A percentile compares a stretch with the other conserved stretches of the same genome.
phyloP scores from a whole-genome alignment of 2,888 invertebrate species.

The Druceiella hillmani region DNA sequence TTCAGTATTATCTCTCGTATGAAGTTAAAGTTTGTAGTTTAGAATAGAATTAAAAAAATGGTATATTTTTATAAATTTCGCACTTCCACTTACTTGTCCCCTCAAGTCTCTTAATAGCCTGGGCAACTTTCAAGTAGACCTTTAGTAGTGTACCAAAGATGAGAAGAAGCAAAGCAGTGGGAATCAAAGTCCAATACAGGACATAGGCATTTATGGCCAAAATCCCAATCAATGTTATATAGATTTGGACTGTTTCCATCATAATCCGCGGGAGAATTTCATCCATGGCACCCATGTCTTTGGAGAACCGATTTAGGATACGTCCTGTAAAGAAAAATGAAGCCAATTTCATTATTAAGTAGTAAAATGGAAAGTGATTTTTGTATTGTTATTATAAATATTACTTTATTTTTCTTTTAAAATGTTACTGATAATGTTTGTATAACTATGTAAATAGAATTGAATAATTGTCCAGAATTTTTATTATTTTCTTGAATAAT shows the following conservation, averaged over 20 bases:
- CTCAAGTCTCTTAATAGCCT: conserved; percentile 61
- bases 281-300: conserved; percentile 79
- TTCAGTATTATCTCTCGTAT: too few species aligned
- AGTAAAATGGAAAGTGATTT: too few species aligned
- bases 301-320: conserved; percentile 75
- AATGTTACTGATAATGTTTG: too few species aligned
- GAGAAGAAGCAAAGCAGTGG: conserved; percentile 50
- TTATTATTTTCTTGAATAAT: too few species aligned
- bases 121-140: conserved; percentile 62
- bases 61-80: too few species aligned
- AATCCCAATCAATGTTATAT: conserved; percentile 47
- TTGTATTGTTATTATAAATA: too few species aligned
- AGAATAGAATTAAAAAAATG: too few species aligned
- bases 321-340: conserved; percentile 49
- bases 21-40: too few species aligned
- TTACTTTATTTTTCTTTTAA: too few species aligned
- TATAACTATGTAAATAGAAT: too few species aligned
- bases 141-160: conserved; percentile 55
- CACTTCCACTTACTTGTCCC: conserved; percentile 57
- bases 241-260: conserved; percentile 59
- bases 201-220: conserved; percentile 58
- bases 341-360: too few species aligned
- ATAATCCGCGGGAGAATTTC: conserved; percentile 67
- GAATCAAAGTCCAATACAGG: conserved; percentile 53
- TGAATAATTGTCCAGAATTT: too few species aligned